These are phyloP conservation scores for Cricetomys ansorgei DNA, from an alignment of 2,113 vertebrate genomes.

Conservation along the genomic window DNA sequence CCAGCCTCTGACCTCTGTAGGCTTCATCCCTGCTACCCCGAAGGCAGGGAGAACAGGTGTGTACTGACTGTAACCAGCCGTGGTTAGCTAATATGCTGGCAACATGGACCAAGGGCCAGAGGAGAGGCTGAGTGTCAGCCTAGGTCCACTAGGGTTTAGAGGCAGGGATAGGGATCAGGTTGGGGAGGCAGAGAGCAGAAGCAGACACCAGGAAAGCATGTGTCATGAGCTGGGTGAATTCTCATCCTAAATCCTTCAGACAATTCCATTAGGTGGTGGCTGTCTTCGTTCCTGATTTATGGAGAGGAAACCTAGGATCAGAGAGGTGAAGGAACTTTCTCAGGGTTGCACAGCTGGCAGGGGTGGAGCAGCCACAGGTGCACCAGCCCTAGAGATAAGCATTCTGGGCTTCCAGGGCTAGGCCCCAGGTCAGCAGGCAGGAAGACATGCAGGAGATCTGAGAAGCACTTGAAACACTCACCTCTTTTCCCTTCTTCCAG, in stretches of 20 bases:
- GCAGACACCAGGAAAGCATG: no score
- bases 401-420: background rate
- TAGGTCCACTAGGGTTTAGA: accelerated
- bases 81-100: background rate
- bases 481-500: conserved; percentile 76
- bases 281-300: background rate
- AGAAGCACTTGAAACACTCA: background rate
- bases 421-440: background rate
- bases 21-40: background rate
- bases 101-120: background rate
- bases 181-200: background rate
- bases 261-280: background rate
- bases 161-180: background rate
- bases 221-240: background rate
- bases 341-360: background rate
- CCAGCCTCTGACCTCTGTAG: background rate
- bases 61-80: background rate
- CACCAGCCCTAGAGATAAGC: background rate
- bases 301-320: background rate
- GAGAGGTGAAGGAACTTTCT: background rate
- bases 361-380: background rate
- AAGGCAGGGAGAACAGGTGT: background rate
- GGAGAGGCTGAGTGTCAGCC: background rate
- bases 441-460: background rate
- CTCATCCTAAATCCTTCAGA: background rate